Evolutionary conservation across 2,113 vertebrate species (phyloP).

Genomic region (Thymallus thymallus): DNA sequence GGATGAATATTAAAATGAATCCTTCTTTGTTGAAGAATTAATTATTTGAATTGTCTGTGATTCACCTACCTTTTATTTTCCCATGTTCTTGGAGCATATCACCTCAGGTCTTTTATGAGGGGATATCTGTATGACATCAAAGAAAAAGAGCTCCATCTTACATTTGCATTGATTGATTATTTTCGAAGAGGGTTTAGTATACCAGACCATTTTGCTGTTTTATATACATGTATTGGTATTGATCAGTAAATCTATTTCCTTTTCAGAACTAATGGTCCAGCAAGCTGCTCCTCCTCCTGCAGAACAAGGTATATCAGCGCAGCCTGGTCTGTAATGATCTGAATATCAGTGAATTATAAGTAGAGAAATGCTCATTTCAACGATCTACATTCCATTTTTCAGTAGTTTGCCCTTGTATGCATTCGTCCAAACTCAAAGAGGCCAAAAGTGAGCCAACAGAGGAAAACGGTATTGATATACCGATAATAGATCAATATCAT

Average conservation of each 20-base stretch:
- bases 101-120: neutral
- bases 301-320: neutral
- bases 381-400: neutral
- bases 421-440: constrained; percentile 29
- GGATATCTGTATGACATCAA: neutral
- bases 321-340: neutral
- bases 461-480: constrained; percentile 45
- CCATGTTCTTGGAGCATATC: neutral
- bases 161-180: neutral
- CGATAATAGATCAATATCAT: neutral
- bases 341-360: neutral
- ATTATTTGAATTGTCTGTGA: neutral
- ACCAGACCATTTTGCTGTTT: no score
- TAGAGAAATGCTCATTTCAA: neutral
- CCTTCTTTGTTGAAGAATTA: neutral
- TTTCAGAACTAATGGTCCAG: neutral
- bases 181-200: neutral
- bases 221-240: neutral
- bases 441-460: neutral
- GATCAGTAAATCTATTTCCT: neutral
- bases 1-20: neutral
- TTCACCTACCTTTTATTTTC: neutral
- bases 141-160: neutral
- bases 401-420: constrained; percentile 58
- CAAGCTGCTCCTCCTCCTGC: neutral